Percentiles rank a stretch among this genome's conserved stretches.
Conservation (phyloP, 2,797 vertebrate species). For the Melanotaenia nigrans region DNA sequence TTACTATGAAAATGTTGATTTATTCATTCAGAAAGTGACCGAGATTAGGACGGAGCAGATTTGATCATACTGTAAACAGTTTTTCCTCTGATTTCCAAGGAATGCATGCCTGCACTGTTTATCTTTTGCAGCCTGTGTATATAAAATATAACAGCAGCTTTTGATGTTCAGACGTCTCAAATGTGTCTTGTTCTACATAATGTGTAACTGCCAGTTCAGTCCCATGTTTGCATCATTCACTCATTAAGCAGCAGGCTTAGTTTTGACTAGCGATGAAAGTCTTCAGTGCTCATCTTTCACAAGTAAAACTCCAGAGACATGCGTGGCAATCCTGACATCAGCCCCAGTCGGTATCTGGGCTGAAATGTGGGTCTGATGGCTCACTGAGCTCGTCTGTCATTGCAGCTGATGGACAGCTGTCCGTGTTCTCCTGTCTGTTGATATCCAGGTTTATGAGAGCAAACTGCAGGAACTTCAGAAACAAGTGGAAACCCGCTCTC, state of each 20-base stretch:
- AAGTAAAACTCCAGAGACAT: background rate
- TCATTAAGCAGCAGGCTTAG: background rate
- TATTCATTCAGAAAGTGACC: background rate
- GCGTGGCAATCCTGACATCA: background rate
- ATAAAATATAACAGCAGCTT: background rate
- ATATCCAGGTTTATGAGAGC: slow-evolving; percentile 95
- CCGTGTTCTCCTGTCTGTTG: slow-evolving; percentile 74
- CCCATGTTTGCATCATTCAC: slow-evolving; percentile 5
- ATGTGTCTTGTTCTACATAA: background rate
- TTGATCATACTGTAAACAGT: background rate
- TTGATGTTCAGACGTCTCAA: background rate
- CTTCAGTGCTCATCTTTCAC: background rate
- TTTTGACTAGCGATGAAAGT: background rate
- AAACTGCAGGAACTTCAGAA: slow-evolving; percentile 98
- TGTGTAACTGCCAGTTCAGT: background rate
- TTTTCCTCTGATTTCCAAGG: background rate
- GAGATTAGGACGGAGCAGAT: background rate
- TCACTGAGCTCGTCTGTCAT: slow-evolving; percentile 36
- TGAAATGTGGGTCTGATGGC: slow-evolving; percentile 1
- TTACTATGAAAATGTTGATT: background rate
- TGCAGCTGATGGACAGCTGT: slow-evolving; percentile 65
- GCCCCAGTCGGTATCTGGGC: background rate
- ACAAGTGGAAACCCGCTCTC: slow-evolving; percentile 96
- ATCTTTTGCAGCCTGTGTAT: background rate
- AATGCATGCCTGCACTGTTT: background rate